These are phyloP conservation scores for Furnarius figulus DNA, from an alignment of 2,113 vertebrate genomes.

Conservation along the genomic window DNA sequence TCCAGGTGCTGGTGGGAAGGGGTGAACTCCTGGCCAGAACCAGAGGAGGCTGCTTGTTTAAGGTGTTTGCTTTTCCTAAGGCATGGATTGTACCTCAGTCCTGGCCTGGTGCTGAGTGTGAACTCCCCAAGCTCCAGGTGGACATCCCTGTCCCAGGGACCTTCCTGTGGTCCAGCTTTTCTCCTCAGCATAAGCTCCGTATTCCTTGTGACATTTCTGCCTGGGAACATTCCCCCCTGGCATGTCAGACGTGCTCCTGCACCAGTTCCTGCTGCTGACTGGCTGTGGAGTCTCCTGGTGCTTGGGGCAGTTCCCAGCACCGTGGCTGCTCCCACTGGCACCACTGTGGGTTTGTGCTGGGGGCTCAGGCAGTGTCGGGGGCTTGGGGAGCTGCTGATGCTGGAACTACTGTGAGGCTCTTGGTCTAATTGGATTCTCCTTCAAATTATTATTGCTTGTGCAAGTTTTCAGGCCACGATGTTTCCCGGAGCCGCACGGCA, in stretches of 20 bases:
- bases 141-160: neutral
- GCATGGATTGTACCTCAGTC: fast-evolving
- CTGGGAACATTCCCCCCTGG: fast-evolving
- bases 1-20: neutral
- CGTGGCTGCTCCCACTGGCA: fast-evolving
- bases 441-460: neutral
- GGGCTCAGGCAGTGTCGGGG: fast-evolving
- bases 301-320: neutral
- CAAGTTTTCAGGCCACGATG: fast-evolving
- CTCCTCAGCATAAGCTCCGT: neutral
- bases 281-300: neutral
- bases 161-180: neutral
- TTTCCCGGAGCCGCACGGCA: fast-evolving
- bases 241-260: neutral
- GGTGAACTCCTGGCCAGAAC: neutral
- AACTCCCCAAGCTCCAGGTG: fast-evolving
- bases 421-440: neutral
- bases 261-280: neutral
- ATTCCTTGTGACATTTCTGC: neutral
- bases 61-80: neutral
- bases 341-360: fast-evolving
- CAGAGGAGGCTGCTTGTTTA: neutral
- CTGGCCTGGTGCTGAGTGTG: neutral
- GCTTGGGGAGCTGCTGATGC: neutral
- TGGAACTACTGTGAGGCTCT: neutral